Base-by-base conservation (phyloP, 2,113 vertebrate genomes). In the Thermophis baileyi region DNA sequence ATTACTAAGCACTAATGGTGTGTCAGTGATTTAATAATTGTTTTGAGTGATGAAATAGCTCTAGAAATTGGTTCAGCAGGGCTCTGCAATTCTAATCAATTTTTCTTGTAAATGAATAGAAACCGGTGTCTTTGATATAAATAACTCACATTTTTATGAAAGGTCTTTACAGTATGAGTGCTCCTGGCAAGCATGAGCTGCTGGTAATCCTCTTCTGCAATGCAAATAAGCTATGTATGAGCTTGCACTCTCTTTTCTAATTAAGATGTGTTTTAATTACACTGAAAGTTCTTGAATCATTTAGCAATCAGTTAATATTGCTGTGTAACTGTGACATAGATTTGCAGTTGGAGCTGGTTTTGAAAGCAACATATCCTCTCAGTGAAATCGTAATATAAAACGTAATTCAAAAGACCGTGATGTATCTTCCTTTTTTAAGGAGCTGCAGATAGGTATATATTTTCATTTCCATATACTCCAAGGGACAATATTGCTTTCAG, bases 331-430 rank as follows among this genome's bases (percentile, higher is more conserved):
- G 51, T 16, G 27, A 0, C 2, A 22, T 53, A 47, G n/a, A 54
- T 25, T 2, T 1, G 49, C 74, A 89, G 35, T 57, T 93, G 89
- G 88, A 24, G 4, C 2, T 0, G 0, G 35, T 69, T 47, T 86
- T 0, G 0, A 91, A 89, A n/a, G 0, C 0, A 53, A 63, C 30
- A 1, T 3, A 88, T n/a, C n/a, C 47, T n/a, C 0, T 27, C n/a
- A 91, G 85, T 9, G 2, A 69, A 63, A 90, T 4, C 0, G 0
- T 35, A 69, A 91, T 35, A 60, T 0, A 0, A 85, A n/a, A 50
- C 1, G 24, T 46, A 0, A 0, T 4, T 87, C 86, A 44, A 9
- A 3, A 6, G 87, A 89, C 63, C 30, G 6, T 55, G 25, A 40
- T 51, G 47, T 18, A 5, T 92, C 24, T 92, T 11, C 10, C n/a